phyloP scores from a whole-genome alignment of 2,888 invertebrate species.

The Trachelus tabidus region DNA sequence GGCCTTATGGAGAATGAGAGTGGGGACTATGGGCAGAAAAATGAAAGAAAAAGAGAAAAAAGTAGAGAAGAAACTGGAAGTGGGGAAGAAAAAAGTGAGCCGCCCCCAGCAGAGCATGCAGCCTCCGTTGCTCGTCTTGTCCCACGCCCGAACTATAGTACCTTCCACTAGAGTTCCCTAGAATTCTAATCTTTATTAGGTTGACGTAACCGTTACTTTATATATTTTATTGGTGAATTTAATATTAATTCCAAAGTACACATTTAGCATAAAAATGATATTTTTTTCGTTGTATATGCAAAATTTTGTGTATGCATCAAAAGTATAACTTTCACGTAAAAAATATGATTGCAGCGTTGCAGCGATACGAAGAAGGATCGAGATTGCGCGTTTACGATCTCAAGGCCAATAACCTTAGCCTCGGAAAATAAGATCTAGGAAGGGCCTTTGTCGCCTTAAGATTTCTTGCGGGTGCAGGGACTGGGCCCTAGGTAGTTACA shows the following conservation, averaged over 20 bases:
- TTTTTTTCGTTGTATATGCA: neutral
- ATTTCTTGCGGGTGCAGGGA: neutral
- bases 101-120: slow-evolving; percentile 65
- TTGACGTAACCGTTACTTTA: neutral
- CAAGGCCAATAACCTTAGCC: neutral
- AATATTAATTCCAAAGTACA: neutral
- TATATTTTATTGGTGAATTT: neutral
- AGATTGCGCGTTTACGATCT: neutral
- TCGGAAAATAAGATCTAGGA: neutral
- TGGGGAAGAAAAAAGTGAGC: slow-evolving; percentile 52
- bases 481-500: neutral
- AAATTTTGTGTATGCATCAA: neutral
- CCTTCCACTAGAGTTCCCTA: neutral
- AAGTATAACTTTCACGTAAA: neutral
- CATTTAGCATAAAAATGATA: neutral
- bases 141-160: slow-evolving; percentile 36
- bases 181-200: slow-evolving; percentile 12
- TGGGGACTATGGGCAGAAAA: slow-evolving; percentile 11
- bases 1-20: slow-evolving; percentile 18
- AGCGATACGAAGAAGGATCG: neutral
- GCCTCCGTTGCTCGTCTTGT: slow-evolving; percentile 53
- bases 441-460: neutral
- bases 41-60: slow-evolving; percentile 31
- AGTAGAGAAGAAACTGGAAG: slow-evolving; percentile 26
- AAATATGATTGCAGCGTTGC: neutral